Percentiles rank a stretch among this genome's conserved stretches.
These are phyloP conservation scores for Anabacerthia variegaticeps DNA, from an alignment of 2,797 vertebrate genomes.

Conservation along the genomic window DNA sequence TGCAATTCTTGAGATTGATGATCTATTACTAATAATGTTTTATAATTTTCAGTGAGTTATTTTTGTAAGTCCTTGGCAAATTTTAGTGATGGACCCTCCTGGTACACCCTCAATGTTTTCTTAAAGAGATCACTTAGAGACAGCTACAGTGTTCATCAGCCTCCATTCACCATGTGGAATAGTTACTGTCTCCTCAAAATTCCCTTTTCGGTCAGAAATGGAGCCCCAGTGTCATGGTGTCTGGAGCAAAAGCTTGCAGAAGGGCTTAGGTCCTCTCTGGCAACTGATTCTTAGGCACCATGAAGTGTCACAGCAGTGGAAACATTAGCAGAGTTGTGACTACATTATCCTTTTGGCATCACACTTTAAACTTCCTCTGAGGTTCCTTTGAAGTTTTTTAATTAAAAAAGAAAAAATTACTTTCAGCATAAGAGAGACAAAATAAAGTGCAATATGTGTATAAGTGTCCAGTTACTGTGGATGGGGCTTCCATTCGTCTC, in stretches of 20 bases:
- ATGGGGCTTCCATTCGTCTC: background rate
- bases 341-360: background rate
- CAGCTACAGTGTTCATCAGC: background rate
- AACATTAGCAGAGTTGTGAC: rapidly evolving
- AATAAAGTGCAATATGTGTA: rapidly evolving
- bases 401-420: background rate
- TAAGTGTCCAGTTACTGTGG: background rate
- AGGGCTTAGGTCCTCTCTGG: background rate
- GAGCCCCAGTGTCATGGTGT: background rate
- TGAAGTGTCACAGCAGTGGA: background rate
- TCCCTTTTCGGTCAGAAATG: background rate
- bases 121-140: background rate
- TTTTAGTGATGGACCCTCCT: background rate
- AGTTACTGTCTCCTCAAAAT: background rate
- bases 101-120: too few species aligned
- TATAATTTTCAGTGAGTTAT: background rate
- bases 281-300: background rate
- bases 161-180: background rate
- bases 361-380: background rate
- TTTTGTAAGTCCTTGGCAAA: background rate
- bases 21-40: background rate
- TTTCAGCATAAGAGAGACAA: background rate
- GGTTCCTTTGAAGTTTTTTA: background rate
- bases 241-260: background rate
- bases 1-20: background rate